phyloP scores from a whole-genome alignment of 2,797 vertebrate species.

The Helostoma temminkii region DNA sequence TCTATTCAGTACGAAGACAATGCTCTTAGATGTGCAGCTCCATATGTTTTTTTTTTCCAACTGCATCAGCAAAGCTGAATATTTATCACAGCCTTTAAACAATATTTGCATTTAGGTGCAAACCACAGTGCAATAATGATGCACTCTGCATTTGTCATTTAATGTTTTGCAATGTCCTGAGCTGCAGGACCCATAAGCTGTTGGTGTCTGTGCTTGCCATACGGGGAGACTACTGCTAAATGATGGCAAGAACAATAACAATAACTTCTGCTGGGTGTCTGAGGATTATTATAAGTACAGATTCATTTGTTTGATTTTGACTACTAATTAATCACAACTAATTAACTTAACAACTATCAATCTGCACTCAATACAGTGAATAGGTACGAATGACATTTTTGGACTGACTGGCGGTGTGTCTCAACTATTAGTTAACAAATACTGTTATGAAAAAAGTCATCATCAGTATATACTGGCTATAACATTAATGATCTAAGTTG shows the following conservation, averaged over 20 bases:
- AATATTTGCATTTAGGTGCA: constrained; percentile 29
- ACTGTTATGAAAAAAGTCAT: background rate
- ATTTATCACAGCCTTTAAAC: constrained; percentile 12
- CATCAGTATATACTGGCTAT: background rate
- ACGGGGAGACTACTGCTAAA: constrained; percentile 21
- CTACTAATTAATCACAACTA: background rate
- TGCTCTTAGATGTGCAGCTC: constrained; percentile 24
- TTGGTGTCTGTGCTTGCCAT: constrained; percentile 33
- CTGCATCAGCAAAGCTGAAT: constrained; percentile 21
- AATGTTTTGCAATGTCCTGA: constrained; percentile 33
- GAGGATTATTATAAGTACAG: background rate
- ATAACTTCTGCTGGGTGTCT: background rate
- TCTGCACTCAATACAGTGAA: background rate
- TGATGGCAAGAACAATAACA: constrained; percentile 11
- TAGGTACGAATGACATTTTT: background rate
- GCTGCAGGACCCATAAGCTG: constrained; percentile 24
- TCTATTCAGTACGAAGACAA: constrained; percentile 44
- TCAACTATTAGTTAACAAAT: background rate
- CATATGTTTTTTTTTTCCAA: constrained; percentile 33
- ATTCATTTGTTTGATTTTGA: background rate
- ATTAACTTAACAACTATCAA: no score
- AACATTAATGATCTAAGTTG: background rate
- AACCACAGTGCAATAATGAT: constrained; percentile 39
- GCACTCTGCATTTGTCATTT: constrained; percentile 40
- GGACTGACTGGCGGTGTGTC: background rate